Evolutionary conservation across 2,797 vertebrate genomes (phyloP).

Genomic region (Gymnoscopelus braueri): DNA sequence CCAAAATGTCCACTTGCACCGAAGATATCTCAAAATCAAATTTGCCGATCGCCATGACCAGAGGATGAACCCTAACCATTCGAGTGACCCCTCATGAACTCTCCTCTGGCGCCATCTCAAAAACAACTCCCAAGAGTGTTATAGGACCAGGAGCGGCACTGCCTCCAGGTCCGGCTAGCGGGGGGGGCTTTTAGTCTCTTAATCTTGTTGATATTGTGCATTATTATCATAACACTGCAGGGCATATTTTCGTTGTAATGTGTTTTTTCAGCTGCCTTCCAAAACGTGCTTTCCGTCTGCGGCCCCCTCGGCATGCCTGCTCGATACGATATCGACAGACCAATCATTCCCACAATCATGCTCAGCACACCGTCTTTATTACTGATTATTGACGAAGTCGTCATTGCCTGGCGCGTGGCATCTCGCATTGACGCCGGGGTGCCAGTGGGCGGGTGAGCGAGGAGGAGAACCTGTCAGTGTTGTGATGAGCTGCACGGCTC

Average conservation of each 20-base stretch:
- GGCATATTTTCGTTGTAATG: slow-evolving; percentile 58
- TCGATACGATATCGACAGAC: slow-evolving; percentile 88
- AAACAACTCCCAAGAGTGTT: too few relatives aligned
- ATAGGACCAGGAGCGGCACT: too few relatives aligned
- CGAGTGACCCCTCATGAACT: too few relatives aligned
- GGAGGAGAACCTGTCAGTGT: slow-evolving; percentile 61
- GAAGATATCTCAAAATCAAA: too few relatives aligned
- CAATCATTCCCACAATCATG: slow-evolving; percentile 94
- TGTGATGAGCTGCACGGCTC: slow-evolving; percentile 65
- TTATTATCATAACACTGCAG: slow-evolving; percentile 16
- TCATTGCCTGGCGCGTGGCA: slow-evolving; percentile 78
- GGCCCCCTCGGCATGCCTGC: slow-evolving; percentile 58
- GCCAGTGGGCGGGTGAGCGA: slow-evolving; percentile 64
- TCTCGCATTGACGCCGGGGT: slow-evolving; percentile 84
- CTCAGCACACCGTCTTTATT: slow-evolving; percentile 94
- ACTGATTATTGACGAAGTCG: slow-evolving; percentile 94
- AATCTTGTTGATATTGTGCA: not conserved
- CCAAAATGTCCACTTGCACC: too few relatives aligned
- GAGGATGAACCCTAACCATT: too few relatives aligned
- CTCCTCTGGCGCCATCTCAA: too few relatives aligned
- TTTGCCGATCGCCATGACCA: too few relatives aligned
- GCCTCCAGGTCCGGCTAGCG: too few relatives aligned
- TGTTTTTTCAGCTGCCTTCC: slow-evolving; percentile 51
- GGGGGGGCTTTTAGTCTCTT: too few relatives aligned
- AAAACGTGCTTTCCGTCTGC: slow-evolving; percentile 66